Evolutionary conservation across 2,113 vertebrate species (phyloP), one percentile per base, ranked within the genome.

Genomic region (Pygoscelis adeliae): DNA sequence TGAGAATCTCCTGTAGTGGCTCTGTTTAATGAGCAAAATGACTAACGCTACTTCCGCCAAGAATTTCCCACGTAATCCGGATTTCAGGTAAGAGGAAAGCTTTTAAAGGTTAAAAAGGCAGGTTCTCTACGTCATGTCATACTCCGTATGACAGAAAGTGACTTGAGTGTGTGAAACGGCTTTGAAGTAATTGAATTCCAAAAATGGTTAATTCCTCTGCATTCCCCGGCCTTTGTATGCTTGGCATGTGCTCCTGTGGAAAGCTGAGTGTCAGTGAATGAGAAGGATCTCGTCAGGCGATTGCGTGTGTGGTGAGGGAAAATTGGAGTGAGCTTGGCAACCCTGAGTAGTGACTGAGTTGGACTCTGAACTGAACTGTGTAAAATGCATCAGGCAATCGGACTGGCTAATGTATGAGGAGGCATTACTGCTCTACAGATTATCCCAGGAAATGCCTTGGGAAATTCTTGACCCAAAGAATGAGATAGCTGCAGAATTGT

Each of bases 401-500:
- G 69, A 44, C 53, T 71, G 80, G 76, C 95, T 49, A 34, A 46
- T 47, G 36, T 19, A 13, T 27, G 16, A 79, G 78, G 15, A 83
- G 71, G 56, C 61, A 50, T 88, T 93, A 16, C 44, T 76, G 89
- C 81, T 69, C 52, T 58, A 32, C 17, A 14, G 63, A 84, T 89
- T 93, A 80, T n/a, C 83, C 76, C 66, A 73, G 91, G 82, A 97
- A 90, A 74, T 94, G 73, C 90, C 83, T 74, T 62, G 52, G 62
- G 90, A 95, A 73, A 91, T 79, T 77, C 87, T 94, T 97, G 82
- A 95, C 93, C 83, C 89, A 22, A 96, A 69, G 72, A 80, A 65
- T 55, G 88, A 96, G 84, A 90, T 92, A 95, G 94, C 89, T 92
- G 74, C 69, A 69, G 76, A 63, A 53, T 22, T 93, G 91, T 71